phyloP scores from a whole-genome alignment of 2,113 vertebrate species.

The Dryoscopus gambensis region DNA sequence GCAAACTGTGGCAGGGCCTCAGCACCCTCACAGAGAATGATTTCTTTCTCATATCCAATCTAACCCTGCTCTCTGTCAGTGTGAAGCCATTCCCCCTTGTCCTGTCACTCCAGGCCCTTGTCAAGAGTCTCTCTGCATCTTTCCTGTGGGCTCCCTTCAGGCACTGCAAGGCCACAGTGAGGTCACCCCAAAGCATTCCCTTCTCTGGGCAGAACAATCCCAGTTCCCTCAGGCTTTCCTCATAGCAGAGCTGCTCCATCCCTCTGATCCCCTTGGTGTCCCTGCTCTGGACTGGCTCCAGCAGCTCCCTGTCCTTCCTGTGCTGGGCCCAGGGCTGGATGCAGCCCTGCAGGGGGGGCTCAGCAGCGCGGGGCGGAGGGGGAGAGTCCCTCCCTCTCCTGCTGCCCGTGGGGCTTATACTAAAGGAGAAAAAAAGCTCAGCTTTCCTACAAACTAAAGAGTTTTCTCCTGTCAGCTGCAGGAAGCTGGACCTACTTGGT shows the following conservation, averaged over 20 bases:
- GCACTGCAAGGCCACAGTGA: not conserved
- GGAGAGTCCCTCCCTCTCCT: not conserved
- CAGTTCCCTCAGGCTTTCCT: no score
- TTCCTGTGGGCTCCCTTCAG: not conserved
- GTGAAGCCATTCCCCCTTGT: not conserved
- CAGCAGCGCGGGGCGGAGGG: not conserved
- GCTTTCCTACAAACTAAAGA: not conserved
- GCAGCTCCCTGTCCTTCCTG: not conserved
- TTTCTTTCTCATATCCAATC: not conserved
- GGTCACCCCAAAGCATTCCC: not conserved
- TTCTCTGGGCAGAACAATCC: no score
- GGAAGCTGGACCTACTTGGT: not conserved
- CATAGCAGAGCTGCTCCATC: no score
- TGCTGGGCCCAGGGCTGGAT: not conserved
- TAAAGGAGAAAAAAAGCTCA: not conserved
- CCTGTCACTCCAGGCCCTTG: not conserved
- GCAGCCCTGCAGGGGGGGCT: not conserved
- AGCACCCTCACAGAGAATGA: accelerated
- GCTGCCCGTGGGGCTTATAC: not conserved
- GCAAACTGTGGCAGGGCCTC: not conserved
- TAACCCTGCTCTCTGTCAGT: accelerated
- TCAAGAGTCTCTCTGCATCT: not conserved
- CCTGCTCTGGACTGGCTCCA: no score
- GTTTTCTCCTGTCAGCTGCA: not conserved
- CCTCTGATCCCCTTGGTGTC: no score